phyloP scores from a whole-genome alignment of 2,888 invertebrate species.

The Thereva unica region DNA sequence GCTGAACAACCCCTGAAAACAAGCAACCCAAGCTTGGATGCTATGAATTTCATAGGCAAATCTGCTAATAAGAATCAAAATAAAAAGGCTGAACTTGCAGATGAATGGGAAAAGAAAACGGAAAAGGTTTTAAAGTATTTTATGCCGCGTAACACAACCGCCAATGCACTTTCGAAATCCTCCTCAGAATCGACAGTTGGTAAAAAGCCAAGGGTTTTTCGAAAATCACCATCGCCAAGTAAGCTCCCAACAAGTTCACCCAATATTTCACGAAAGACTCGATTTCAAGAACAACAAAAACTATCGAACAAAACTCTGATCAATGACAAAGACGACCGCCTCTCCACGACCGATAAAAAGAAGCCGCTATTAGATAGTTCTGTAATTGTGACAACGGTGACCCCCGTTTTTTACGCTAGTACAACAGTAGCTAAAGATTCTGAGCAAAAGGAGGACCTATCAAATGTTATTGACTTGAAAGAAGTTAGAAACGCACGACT shows the following conservation, averaged over 20 bases:
- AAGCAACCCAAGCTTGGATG: no score
- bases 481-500: slow-evolving; percentile 54
- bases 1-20: no score
- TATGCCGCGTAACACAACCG: slow-evolving; percentile 39
- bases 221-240: slow-evolving; percentile 37
- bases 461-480: slow-evolving; percentile 46
- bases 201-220: slow-evolving; percentile 19
- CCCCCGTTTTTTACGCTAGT: slow-evolving; percentile 39
- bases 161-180: slow-evolving; percentile 40
- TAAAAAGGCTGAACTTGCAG: neutral
- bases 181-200: slow-evolving; percentile 42
- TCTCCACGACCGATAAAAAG: slow-evolving; percentile 22
- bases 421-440: slow-evolving; percentile 51
- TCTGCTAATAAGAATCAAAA: slow-evolving; percentile 6
- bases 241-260: slow-evolving; percentile 38
- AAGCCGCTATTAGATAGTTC: slow-evolving; percentile 39
- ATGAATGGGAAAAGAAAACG: slow-evolving; percentile 46
- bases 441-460: slow-evolving; percentile 35
- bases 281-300: neutral
- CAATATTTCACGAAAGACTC: slow-evolving; percentile 18
- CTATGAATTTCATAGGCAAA: neutral
- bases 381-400: slow-evolving; percentile 40
- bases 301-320: no score
- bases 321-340: neutral
- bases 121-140: slow-evolving; percentile 48